Conservation (phyloP, 2,113 vertebrate species). For the Prunella himalayana region DNA sequence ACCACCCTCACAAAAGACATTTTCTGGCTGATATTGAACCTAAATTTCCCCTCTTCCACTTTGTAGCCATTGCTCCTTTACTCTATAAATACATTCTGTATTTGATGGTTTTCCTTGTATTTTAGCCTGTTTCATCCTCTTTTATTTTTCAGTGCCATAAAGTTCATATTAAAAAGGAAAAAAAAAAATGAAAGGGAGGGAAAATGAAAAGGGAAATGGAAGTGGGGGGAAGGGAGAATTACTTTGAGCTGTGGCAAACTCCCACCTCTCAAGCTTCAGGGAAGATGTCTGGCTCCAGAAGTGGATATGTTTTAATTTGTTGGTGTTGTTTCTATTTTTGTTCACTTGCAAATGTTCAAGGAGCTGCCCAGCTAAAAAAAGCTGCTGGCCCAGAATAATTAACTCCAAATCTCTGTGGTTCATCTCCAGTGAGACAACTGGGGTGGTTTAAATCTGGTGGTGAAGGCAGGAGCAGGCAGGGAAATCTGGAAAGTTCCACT, state of each 20-base stretch:
- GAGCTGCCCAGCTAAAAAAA: not conserved
- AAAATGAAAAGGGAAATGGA: not conserved
- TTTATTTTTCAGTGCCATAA: not conserved
- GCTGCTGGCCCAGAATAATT: not conserved
- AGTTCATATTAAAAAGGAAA: not conserved
- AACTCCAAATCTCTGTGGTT: not conserved
- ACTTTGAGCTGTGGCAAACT: not conserved
- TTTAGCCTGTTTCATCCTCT: not conserved
- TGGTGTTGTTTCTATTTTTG: not conserved
- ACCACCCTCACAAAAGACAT: not conserved
- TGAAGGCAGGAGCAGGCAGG: not conserved
- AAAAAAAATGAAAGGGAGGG: not conserved
- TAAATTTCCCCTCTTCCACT: not conserved
- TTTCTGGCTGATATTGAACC: not conserved
- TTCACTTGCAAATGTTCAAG: not conserved
- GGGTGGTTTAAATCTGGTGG: not conserved
- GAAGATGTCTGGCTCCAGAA: not conserved
- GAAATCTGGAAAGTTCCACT: not conserved
- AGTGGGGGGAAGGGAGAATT: not conserved
- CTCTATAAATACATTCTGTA: rapidly evolving
- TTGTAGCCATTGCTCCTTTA: not conserved
- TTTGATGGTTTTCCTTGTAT: not conserved
- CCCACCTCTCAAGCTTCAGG: not conserved
- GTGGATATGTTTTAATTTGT: not conserved
- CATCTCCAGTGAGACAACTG: not conserved